Conservation (phyloP, 2,797 vertebrate genomes). For the Platalea minor region DNA sequence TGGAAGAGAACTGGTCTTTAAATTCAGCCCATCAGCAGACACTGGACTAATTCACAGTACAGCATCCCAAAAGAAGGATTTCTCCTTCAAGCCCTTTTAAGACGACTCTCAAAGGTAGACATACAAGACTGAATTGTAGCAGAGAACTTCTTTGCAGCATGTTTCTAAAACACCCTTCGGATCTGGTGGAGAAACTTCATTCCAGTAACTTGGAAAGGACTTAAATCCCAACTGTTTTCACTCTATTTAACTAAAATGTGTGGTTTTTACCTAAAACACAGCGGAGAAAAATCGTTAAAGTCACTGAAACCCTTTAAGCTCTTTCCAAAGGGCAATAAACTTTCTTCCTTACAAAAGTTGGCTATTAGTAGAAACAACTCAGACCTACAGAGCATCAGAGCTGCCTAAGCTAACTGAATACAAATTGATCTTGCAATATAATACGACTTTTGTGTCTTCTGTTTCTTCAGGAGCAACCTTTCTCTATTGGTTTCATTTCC, state of each 20-base stretch:
- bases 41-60: not conserved
- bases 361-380: slow-evolving; percentile 29
- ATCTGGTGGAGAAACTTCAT: not conserved
- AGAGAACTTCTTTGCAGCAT: slow-evolving; percentile 26
- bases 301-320: slow-evolving; percentile 30
- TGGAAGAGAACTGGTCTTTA: not conserved
- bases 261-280: slow-evolving; percentile 2
- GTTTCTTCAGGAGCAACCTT: not conserved
- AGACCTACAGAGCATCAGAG: not conserved
- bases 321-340: slow-evolving; percentile 35
- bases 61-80: not conserved
- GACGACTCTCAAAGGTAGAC: slow-evolving; percentile 9
- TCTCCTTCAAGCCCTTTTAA: slow-evolving; percentile 53
- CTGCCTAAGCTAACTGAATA: slow-evolving; percentile 17
- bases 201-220: slow-evolving; percentile 4
- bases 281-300: not conserved
- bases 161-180: slow-evolving; percentile 12
- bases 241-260: not conserved
- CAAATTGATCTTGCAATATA: slow-evolving; percentile 19
- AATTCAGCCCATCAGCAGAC: not conserved
- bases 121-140: not conserved
- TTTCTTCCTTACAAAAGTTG: not conserved
- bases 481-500: not conserved
- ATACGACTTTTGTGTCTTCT: not conserved
- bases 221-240: not conserved